Percentiles rank a stretch among this genome's conserved stretches.
phyloP scores from a whole-genome alignment of 2,888 invertebrate species.

The Diaphora mendica region DNA sequence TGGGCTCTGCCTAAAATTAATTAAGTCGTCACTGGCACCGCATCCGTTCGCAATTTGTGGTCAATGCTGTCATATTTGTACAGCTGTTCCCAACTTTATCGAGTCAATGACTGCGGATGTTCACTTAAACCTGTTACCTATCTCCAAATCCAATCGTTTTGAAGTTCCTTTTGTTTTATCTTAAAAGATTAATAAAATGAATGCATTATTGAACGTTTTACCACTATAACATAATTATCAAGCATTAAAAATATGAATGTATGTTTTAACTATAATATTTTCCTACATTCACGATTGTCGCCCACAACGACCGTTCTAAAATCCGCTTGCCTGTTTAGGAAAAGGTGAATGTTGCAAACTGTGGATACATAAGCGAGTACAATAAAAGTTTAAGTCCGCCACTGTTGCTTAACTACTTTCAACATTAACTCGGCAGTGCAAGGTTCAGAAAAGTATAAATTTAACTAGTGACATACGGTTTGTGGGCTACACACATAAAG shows the following conservation, averaged over 20 bases:
- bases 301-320: constrained; percentile 82
- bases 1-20: not conserved
- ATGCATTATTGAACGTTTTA: not conserved
- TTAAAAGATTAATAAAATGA: not conserved
- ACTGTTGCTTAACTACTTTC: constrained; percentile 26
- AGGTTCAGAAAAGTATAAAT: constrained; percentile 44
- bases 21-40: not conserved
- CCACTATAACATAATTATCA: constrained; percentile 7
- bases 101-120: constrained; percentile 6
- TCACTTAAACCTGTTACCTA: constrained; percentile 7
- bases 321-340: constrained; percentile 85
- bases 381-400: constrained; percentile 40
- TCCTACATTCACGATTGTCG: constrained; percentile 64
- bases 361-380: constrained; percentile 52
- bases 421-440: constrained; percentile 30
- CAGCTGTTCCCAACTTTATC: not conserved
- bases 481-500: constrained; percentile 47
- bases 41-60: not conserved
- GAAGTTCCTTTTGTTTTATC: constrained; percentile 3
- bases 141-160: not conserved
- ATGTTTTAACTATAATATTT: constrained; percentile 58
- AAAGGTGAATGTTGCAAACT: constrained; percentile 85
- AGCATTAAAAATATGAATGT: constrained; percentile 16
- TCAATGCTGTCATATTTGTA: constrained; percentile 1
- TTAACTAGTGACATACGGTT: constrained; percentile 45